Evolutionary conservation across 2,797 vertebrate genomes (phyloP).

Genomic region (Anguilla obscura): DNA sequence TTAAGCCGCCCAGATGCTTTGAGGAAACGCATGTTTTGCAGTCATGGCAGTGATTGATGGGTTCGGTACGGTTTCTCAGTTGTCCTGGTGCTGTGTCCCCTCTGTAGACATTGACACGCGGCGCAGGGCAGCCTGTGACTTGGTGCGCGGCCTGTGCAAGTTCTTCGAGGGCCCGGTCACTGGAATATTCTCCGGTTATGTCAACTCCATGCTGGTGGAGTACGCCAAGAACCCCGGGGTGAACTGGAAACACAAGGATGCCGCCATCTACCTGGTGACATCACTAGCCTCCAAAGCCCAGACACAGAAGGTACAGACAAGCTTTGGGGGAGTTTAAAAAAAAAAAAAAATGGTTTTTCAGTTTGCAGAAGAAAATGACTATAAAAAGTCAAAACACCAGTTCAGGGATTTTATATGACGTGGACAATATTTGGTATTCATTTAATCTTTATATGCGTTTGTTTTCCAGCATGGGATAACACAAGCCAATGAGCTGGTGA

Average conservation of each 20-base stretch:
- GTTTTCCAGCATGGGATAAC: constrained; percentile 92
- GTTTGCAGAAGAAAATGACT: background rate
- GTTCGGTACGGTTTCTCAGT: background rate
- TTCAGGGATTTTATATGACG: background rate
- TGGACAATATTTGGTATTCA: background rate
- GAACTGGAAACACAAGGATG: constrained; percentile 99
- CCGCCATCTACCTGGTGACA: constrained; percentile 96
- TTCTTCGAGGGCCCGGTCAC: constrained; percentile 98
- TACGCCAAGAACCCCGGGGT: constrained; percentile 89
- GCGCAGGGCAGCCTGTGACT: constrained; percentile 93
- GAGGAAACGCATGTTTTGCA: background rate
- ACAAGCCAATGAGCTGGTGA: constrained; percentile 97
- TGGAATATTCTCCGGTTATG: constrained; percentile 96
- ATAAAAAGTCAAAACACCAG: background rate
- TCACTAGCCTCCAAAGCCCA: constrained; percentile 98
- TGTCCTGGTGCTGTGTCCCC: background rate
- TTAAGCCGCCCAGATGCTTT: background rate
- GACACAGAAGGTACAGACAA: constrained; percentile 86
- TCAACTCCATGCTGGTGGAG: constrained; percentile 93
- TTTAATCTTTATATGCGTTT: constrained; percentile 30
- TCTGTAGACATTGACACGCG: constrained; percentile 92
- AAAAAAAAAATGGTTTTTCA: background rate
- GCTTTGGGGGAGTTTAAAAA: background rate
- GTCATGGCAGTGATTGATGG: background rate
- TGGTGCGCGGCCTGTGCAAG: constrained; percentile 94